Conservation (phyloP, 2,113 vertebrate genomes). For the Psophia crepitans region DNA sequence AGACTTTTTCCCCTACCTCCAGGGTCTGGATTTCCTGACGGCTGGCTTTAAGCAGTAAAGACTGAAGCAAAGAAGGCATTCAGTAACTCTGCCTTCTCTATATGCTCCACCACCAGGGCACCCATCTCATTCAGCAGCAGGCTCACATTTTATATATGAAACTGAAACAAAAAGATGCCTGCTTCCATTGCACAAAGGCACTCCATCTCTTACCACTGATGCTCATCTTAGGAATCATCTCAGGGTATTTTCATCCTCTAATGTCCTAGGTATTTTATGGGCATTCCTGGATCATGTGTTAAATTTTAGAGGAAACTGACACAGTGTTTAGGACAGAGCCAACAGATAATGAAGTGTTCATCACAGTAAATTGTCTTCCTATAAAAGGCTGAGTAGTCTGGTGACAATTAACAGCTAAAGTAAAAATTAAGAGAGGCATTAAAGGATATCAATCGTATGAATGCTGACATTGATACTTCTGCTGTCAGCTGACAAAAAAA, state of each 20-base stretch:
- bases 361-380: not conserved
- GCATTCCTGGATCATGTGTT: not conserved
- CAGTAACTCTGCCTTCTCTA: no score
- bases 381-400: not conserved
- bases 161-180: not conserved
- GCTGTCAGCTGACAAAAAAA: not conserved
- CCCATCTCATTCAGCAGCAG: no score
- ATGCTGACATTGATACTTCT: not conserved
- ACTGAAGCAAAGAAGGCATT: no score
- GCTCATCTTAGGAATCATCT: not conserved
- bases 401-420: not conserved
- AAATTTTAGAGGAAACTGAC: not conserved
- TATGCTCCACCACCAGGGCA: no score
- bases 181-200: not conserved
- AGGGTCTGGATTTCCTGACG: no score
- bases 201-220: not conserved
- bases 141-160: no score
- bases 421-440: conserved; percentile 12
- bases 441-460: not conserved
- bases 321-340: not conserved
- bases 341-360: not conserved
- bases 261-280: not conserved
- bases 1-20: no score
- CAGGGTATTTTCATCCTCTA: not conserved
- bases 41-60: no score